Evolutionary conservation across 2,113 vertebrate genomes (phyloP).

Genomic region (Candoia aspera): DNA sequence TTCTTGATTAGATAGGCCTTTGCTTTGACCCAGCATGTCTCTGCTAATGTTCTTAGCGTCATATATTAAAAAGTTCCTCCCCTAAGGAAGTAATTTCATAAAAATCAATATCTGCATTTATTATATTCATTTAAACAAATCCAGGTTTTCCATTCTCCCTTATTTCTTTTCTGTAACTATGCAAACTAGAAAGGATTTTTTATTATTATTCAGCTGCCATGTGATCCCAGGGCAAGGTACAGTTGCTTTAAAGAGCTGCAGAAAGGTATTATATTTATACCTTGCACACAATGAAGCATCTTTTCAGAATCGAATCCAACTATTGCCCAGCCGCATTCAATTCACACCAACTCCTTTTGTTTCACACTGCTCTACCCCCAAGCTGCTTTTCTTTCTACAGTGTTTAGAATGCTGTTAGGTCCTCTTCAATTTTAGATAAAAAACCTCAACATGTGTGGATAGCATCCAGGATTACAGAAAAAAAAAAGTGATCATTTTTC

Average conservation of each 20-base stretch:
- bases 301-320: background rate
- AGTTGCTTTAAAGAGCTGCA: background rate
- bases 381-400: background rate
- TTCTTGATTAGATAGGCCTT: background rate
- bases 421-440: background rate
- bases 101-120: background rate
- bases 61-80: background rate
- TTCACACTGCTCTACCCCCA: background rate
- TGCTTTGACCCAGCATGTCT: background rate
- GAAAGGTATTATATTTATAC: background rate
- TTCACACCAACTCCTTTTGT: background rate
- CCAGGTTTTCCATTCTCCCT: background rate
- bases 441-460: background rate
- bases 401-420: background rate
- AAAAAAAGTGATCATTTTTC: background rate
- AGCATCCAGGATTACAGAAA: background rate
- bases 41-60: background rate
- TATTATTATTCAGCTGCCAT: background rate
- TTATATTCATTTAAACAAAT: background rate
- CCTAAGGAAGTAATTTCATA: background rate
- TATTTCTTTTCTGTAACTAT: background rate
- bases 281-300: background rate
- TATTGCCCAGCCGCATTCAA: background rate
- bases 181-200: background rate
- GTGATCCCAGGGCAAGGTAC: too few relatives aligned